Base-by-base conservation (phyloP, 2,888 invertebrate species). In the Heliconius hortense region DNA sequence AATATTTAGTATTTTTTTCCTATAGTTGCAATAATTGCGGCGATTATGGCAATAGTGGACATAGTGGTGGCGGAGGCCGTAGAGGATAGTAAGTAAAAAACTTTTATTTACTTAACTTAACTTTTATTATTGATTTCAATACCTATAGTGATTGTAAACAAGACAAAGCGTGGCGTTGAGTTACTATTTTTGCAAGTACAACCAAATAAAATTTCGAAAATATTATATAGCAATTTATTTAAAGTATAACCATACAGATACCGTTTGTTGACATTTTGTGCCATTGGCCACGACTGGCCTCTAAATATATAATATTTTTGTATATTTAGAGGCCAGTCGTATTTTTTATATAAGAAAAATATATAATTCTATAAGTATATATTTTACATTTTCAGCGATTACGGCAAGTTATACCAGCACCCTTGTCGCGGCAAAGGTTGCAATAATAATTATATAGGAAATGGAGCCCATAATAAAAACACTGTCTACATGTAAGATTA, bases 401-500 rank as follows among this genome's bases (percentile, higher is more conserved):
- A 63, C 63, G 15, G 28, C 21, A 31, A 63, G 28, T 28, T 31
- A 31, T 21, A 31, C 31, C 31, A 21, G 18, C 39, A 39, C 11
- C 63, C 63, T 31, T 63, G 63, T 21, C 31, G 31, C 21, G 63
- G 63, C 31, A 63, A 31, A 13, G 63, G 63, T 31, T 63, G 63
- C 31, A 63, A 63, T 21, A 24, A 8, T 7, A 62, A 62, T 62
- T 62, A 62, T 7, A 31, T 63, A 8, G 63, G 63, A 18, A 63
- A 63, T 21, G 63, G 63, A 63, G 15, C 10, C 7, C 63, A 8
- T 1, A 63, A 63, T 31, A 63, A 21, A 21, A 63, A 63, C 31
- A 63, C 63, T 31, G 63, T 63, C 21, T 63, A 63, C 21, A 21
- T 63, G 63, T 63, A 63, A 10, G 63, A 63, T 63, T 63, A 63